These are phyloP conservation scores for Percina caprodes DNA, from an alignment of 2,113 vertebrate species.

Conservation along the genomic window DNA sequence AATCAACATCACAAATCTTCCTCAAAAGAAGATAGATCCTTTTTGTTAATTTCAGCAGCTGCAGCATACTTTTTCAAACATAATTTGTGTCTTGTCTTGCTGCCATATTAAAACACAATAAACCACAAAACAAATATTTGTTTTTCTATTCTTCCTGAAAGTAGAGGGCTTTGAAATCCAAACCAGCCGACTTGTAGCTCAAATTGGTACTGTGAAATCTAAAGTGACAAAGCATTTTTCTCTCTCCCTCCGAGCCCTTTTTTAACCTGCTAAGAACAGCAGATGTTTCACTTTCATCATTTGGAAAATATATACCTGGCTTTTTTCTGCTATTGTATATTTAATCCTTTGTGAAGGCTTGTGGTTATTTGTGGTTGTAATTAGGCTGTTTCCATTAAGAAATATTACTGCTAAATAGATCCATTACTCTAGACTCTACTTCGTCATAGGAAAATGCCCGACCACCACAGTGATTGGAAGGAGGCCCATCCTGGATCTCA, in stretches of 20 bases:
- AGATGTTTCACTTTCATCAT: conserved; percentile 82
- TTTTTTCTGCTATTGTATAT: conserved; percentile 73
- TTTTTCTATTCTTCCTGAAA: conserved; percentile 74
- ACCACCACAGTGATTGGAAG: conserved; percentile 66
- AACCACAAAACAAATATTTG: conserved; percentile 83
- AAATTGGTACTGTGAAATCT: conserved; percentile 74
- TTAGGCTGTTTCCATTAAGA: conserved; percentile 83
- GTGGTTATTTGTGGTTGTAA: conserved; percentile 79
- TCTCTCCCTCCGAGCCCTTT: conserved; percentile 46
- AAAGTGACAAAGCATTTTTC: conserved; percentile 81
- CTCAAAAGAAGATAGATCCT: conserved; percentile 52
- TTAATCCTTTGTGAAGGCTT: conserved; percentile 81
- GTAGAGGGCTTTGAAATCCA: conserved; percentile 77
- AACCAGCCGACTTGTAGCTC: conserved; percentile 64
- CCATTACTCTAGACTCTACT: conserved; percentile 72
- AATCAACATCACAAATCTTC: conserved; percentile 75
- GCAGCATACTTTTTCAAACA: conserved; percentile 55
- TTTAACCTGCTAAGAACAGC: conserved; percentile 72
- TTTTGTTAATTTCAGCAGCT: conserved; percentile 69
- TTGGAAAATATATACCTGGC: conserved; percentile 77
- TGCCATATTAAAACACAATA: conserved; percentile 79
- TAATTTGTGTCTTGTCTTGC: conserved; percentile 67
- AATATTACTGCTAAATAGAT: conserved; percentile 80
- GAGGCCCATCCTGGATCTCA: conserved; percentile 50
- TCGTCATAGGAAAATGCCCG: conserved; percentile 72